These are phyloP conservation scores for Apodemus sylvaticus DNA, from an alignment of 2,113 vertebrate species.

Conservation along the genomic window DNA sequence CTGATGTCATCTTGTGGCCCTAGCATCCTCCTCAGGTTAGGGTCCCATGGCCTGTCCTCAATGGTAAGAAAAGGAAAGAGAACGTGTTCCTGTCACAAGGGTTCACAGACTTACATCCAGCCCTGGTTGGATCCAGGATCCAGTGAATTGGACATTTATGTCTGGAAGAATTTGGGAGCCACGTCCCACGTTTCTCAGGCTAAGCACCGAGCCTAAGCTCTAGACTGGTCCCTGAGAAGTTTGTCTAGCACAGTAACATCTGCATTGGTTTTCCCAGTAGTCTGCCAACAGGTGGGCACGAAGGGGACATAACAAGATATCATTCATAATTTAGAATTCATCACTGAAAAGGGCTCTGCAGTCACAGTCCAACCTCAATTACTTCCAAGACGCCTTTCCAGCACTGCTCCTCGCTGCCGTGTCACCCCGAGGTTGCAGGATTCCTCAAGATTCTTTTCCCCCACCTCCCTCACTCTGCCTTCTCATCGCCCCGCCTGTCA, in stretches of 20 bases:
- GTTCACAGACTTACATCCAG: rapidly evolving
- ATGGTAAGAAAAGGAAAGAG: rapidly evolving
- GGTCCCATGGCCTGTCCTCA: background rate
- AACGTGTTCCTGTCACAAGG: rapidly evolving
- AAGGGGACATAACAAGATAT: background rate
- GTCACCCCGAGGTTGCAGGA: background rate
- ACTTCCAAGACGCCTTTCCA: background rate
- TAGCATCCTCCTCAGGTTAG: background rate
- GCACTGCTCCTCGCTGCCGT: rapidly evolving
- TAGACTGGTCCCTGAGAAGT: background rate
- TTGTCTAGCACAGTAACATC: background rate
- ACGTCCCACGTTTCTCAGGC: background rate
- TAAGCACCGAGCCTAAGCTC: background rate
- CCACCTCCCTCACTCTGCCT: background rate
- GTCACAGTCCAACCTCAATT: slow-evolving; percentile 31
- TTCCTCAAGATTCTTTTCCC: background rate
- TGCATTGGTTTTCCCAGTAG: background rate
- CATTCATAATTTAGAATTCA: slow-evolving; percentile 68
- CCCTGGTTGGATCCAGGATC: background rate
- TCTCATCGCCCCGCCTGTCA: background rate
- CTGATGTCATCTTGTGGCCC: rapidly evolving
- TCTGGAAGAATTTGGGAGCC: rapidly evolving
- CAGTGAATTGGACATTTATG: background rate
- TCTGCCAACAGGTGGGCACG: slow-evolving; percentile 39
- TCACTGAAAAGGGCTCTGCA: slow-evolving; percentile 45